Conservation (phyloP, 92 coral and sea anemone genomes). For the Phenganax marumi region DNA sequence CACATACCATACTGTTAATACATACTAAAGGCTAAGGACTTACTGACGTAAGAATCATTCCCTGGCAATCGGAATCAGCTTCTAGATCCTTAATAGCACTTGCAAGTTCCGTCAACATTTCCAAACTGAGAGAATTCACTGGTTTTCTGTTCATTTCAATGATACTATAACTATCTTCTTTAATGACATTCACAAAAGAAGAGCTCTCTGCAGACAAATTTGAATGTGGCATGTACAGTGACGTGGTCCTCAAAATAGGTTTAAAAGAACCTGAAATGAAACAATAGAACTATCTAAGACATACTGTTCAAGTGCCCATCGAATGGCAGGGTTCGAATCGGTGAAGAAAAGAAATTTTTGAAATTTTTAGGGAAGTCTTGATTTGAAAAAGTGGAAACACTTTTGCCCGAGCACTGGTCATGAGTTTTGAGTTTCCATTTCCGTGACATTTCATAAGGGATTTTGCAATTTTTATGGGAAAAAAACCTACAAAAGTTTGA, state of each 20-base stretch:
- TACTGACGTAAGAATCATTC: conserved; percentile 86
- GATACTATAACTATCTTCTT: conserved; percentile 60
- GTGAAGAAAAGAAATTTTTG: no score
- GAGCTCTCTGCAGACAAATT: conserved; percentile 31
- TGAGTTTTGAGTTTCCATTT: no score
- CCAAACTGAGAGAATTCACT: conserved; percentile 86
- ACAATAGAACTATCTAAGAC: background rate
- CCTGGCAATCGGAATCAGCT: conserved; percentile 66
- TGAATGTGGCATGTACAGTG: background rate
- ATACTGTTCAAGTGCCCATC: background rate
- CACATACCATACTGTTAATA: no score
- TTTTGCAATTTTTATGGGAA: no score
- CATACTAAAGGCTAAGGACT: conserved; percentile 13
- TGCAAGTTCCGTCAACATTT: conserved; percentile 75
- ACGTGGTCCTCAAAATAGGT: background rate
- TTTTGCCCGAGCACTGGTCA: no score
- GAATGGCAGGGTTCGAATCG: background rate
- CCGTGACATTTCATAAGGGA: no score
- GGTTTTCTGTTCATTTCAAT: conserved; percentile 75
- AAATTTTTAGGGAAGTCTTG: no score
- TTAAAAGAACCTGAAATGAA: background rate
- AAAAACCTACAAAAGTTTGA: no score
- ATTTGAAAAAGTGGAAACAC: no score
- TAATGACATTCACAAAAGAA: conserved; percentile 64
- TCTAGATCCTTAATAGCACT: conserved; percentile 66